These are phyloP conservation scores for Sminthurinus signatus DNA, from an alignment of 1,140 invertebrate species.

Conservation along the genomic window DNA sequence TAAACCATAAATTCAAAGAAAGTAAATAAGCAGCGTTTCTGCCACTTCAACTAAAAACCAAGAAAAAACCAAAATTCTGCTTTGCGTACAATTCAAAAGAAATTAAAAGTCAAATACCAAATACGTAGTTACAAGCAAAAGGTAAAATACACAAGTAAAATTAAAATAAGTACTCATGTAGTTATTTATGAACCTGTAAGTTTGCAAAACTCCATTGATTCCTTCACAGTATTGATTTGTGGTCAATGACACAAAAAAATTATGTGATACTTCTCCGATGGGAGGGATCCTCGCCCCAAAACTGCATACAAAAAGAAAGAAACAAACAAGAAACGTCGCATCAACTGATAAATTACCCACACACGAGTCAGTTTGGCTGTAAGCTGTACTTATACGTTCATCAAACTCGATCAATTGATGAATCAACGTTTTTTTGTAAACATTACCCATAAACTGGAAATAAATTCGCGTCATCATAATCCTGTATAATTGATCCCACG, in stretches of 20 bases:
- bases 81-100: no score
- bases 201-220: constrained; percentile 45
- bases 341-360: no score
- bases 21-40: neutral
- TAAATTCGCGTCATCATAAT: constrained; percentile 55
- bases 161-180: neutral
- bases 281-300: constrained; percentile 55
- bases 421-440: no score
- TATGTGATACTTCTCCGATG: constrained; percentile 52
- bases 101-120: neutral
- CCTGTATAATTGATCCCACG: constrained; percentile 60
- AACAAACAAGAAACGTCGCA: no score
- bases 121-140: neutral
- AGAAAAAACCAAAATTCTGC: no score
- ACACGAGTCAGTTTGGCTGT: no score
- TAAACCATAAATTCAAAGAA: neutral
- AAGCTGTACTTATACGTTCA: no score
- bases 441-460: constrained; percentile 47
- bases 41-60: no score
- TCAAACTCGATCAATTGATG: no score
- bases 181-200: constrained; percentile 40
- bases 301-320: constrained; percentile 44
- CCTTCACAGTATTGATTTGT: constrained; percentile 52
- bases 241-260: constrained; percentile 55
- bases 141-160: neutral